Percentiles rank a stretch among this genome's conserved stretches.
Conservation (phyloP, 2,113 vertebrate genomes). For the Cinclus mexicanus region DNA sequence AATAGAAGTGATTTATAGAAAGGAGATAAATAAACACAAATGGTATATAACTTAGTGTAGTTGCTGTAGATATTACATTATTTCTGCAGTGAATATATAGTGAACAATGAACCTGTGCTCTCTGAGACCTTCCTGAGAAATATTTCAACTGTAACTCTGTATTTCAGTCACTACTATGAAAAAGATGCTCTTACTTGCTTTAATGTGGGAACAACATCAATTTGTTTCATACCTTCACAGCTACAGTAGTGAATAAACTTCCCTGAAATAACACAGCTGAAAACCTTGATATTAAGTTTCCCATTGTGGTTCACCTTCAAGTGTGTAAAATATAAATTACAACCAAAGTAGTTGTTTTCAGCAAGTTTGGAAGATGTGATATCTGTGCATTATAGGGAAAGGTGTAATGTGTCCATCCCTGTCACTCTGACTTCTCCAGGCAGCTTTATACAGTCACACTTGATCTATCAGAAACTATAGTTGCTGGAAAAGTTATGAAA, state of each 20-base stretch:
- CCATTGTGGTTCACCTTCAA: not conserved
- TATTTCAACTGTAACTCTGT: not conserved
- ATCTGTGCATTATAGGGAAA: not conserved
- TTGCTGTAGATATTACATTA: not conserved
- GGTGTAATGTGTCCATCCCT: not conserved
- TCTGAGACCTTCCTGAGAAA: not conserved
- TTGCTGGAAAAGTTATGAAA: slow-evolving; percentile 54
- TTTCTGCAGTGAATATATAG: not conserved
- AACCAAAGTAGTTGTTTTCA: not conserved
- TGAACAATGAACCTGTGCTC: not conserved
- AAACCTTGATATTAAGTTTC: not conserved
- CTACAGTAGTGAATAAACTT: not conserved
- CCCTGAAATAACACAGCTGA: not conserved
- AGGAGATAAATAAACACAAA: not conserved
- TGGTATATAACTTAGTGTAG: not conserved
- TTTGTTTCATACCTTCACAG: not conserved
- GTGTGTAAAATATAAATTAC: not conserved
- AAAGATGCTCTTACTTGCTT: not conserved
- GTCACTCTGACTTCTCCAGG: not conserved
- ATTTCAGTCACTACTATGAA: not conserved
- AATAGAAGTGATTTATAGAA: not conserved
- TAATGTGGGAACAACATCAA: not conserved
- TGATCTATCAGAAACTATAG: not conserved
- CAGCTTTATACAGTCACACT: not conserved
- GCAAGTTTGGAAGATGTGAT: not conserved